Evolutionary conservation across 2,888 invertebrate species (phyloP).

Genomic region (Volucella zonaria): DNA sequence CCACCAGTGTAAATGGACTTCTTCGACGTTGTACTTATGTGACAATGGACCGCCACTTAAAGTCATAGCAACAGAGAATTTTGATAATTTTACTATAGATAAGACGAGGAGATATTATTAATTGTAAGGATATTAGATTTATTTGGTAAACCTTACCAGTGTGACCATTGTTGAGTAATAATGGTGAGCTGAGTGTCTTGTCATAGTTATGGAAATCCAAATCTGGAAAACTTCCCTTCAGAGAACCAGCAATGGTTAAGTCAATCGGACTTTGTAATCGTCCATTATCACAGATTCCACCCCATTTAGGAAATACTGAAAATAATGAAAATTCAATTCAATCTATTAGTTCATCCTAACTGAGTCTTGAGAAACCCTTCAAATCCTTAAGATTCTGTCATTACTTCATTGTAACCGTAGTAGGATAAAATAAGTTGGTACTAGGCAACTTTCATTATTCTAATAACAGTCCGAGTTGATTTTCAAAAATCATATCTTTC

Average conservation of each 20-base stretch:
- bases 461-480: no score
- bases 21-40: slow-evolving; percentile 85
- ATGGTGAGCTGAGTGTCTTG: slow-evolving; percentile 76
- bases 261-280: slow-evolving; percentile 90
- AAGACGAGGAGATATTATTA: neutral
- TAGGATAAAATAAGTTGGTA: no score
- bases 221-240: slow-evolving; percentile 81
- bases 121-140: neutral
- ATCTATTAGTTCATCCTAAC: neutral
- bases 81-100: slow-evolving; percentile 78
- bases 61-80: slow-evolving; percentile 77
- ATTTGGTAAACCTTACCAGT: slow-evolving; percentile 77
- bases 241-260: slow-evolving; percentile 84
- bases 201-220: slow-evolving; percentile 79
- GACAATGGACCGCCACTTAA: slow-evolving; percentile 84
- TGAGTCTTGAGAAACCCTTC: neutral
- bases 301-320: slow-evolving; percentile 84
- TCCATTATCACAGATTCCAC: slow-evolving; percentile 86
- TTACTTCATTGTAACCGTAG: no score
- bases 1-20: slow-evolving; percentile 93
- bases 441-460: no score
- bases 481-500: no score
- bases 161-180: slow-evolving; percentile 81
- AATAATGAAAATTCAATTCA: neutral
- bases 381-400: neutral